Percentiles rank a stretch among this genome's conserved stretches.
Conservation (phyloP, 2,797 vertebrate species). For the Linurgus olivaceus region DNA sequence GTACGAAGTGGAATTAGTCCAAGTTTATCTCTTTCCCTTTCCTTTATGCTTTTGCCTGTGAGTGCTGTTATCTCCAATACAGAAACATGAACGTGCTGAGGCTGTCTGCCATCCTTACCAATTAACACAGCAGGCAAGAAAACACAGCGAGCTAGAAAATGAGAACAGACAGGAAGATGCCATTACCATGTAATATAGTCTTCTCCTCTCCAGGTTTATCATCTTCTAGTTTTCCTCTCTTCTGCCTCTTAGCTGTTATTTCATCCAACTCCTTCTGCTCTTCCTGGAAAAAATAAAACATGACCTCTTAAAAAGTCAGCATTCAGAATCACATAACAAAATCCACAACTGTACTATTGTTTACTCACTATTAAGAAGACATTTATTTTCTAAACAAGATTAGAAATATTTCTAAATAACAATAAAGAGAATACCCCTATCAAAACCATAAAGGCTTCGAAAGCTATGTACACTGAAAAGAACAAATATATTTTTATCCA, state of each 20-base stretch:
- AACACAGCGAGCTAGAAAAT: conserved; percentile 9
- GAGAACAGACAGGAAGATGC: conserved; percentile 27
- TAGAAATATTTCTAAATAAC: not conserved
- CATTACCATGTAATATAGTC: conserved; percentile 92
- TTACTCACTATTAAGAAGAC: not conserved
- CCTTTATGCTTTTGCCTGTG: conserved; percentile 3
- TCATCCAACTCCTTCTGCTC: conserved; percentile 96
- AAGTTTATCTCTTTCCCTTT: conserved; percentile 2
- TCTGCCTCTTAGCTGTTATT: conserved; percentile 96
- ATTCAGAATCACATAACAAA: not conserved
- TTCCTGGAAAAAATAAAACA: conserved; percentile 79
- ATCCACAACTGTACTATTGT: not conserved
- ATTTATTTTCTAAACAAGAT: not conserved
- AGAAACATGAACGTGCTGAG: conserved; percentile 11
- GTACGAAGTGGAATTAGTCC: not conserved
- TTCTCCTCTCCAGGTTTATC: conserved; percentile 96
- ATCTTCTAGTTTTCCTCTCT: conserved; percentile 94
- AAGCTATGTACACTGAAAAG: not conserved
- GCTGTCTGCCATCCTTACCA: conserved; percentile 30
- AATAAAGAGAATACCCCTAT: not conserved
- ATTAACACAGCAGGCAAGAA: conserved; percentile 51
- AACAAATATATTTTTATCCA: not conserved
- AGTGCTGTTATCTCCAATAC: not conserved
- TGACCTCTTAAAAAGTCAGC: not conserved
- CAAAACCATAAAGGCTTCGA: not conserved